A percentile compares a stretch with the other conserved stretches of the same genome.
These are phyloP conservation scores for Bombycilla garrulus DNA, from an alignment of 2,113 vertebrate genomes.

Conservation along the genomic window DNA sequence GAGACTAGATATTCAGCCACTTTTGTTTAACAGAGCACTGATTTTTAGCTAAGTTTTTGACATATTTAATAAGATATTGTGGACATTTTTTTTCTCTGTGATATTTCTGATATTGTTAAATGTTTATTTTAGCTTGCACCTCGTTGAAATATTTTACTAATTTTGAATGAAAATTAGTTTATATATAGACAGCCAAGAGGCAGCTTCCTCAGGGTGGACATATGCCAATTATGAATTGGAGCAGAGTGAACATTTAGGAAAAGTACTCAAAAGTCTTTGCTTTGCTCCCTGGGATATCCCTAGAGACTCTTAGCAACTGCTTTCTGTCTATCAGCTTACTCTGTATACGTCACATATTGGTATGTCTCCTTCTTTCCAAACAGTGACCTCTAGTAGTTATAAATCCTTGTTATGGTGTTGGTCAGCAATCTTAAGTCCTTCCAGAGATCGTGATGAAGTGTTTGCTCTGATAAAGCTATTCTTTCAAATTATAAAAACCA, in stretches of 20 bases:
- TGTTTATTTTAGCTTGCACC: not conserved
- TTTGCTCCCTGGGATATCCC: not conserved
- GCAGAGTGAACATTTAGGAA: not conserved
- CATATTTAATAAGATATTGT: not conserved
- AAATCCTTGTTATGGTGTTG: not conserved
- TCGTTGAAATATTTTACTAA: not conserved
- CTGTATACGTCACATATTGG: not conserved
- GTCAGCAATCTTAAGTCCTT: not conserved
- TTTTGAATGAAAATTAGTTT: not conserved
- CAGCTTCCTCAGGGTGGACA: not conserved
- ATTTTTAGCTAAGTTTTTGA: not conserved
- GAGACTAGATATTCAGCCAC: not conserved
- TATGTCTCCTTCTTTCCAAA: not conserved
- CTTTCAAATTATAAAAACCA: not conserved
- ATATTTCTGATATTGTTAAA: not conserved
- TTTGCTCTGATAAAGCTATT: not conserved
- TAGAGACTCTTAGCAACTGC: not conserved
- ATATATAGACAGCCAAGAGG: not conserved
- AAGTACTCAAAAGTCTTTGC: not conserved
- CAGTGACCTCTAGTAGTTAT: not conserved
- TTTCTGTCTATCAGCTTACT: not conserved
- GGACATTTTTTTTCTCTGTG: not conserved
- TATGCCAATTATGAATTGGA: fast-evolving
- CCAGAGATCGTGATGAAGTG: not conserved
- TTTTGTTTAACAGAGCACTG: not conserved